Percentiles rank a stretch among this genome's conserved stretches.
Conservation (phyloP, 2,797 vertebrate species). For the Rhabdomys pumilio region DNA sequence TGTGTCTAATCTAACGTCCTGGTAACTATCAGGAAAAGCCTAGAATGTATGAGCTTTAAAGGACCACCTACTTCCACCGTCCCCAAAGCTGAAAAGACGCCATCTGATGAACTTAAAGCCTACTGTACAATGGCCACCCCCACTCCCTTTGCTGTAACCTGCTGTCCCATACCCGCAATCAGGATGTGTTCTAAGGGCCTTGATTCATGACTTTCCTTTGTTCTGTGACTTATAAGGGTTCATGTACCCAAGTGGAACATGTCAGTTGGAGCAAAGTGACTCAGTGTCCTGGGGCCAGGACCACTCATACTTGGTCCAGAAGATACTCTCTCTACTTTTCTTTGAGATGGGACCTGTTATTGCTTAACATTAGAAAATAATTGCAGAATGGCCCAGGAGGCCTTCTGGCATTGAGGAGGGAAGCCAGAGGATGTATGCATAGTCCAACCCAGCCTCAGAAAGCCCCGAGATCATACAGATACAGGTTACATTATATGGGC, state of each 20-base stretch:
- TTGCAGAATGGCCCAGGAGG: not conserved
- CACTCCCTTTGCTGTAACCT: not conserved
- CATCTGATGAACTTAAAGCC: not conserved
- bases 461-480: not conserved
- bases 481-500: not conserved
- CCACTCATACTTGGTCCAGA: not conserved
- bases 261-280: not conserved
- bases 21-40: not conserved
- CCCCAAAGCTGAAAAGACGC: not conserved
- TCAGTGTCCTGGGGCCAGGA: not conserved
- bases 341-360: not conserved
- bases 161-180: not conserved
- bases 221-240: not conserved
- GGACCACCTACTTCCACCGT: not conserved
- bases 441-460: not conserved
- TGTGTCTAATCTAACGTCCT: not conserved
- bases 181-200: not conserved
- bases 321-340: not conserved
- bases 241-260: not conserved
- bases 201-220: not conserved
- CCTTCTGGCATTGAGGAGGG: not conserved
- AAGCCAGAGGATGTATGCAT: not conserved
- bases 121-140: not conserved
- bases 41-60: not conserved
- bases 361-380: not conserved